Conservation (phyloP, 2,797 vertebrate species). For the Hozukius guyotensis region DNA sequence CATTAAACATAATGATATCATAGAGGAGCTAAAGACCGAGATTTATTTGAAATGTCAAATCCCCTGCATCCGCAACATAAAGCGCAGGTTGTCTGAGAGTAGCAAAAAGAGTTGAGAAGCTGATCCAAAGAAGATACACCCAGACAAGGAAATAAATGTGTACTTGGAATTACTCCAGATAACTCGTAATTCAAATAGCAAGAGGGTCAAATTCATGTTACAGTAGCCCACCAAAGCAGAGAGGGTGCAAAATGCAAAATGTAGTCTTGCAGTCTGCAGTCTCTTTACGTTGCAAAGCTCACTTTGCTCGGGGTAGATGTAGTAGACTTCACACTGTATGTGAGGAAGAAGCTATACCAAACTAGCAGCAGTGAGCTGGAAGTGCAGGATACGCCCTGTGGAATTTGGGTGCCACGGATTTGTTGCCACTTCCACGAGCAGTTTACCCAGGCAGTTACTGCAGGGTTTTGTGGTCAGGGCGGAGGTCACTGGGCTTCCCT, state of each 20-base stretch:
- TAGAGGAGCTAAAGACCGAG: background rate
- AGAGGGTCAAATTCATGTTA: constrained; percentile 12
- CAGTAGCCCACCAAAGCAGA: constrained; percentile 40
- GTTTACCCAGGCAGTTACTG: constrained; percentile 50
- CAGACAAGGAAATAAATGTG: constrained; percentile 21
- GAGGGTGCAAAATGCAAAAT: constrained; percentile 14
- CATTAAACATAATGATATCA: background rate
- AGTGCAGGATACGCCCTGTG: constrained; percentile 61
- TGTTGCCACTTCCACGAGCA: constrained; percentile 61
- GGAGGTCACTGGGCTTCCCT: constrained; percentile 54
- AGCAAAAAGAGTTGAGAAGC: background rate
- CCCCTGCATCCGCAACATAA: background rate
- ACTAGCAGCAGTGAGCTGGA: constrained; percentile 35
- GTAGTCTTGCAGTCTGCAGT: too few species aligned
- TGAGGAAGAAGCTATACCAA: constrained; percentile 20
- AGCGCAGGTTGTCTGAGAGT: background rate
- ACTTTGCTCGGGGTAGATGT: constrained; percentile 27
- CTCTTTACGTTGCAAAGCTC: constrained; percentile 19
- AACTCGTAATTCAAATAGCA: constrained; percentile 36
- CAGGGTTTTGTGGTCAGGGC: constrained; percentile 67
- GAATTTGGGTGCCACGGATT: constrained; percentile 63
- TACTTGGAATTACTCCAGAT: constrained; percentile 16
- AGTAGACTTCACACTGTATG: constrained; percentile 8
- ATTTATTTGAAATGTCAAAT: constrained; percentile 22
- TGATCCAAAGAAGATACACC: constrained; percentile 14